Evolutionary conservation across 1,140 invertebrate species (phyloP), one percentile per base, ranked within the genome.

Genomic region (Drosophila repleta): DNA sequence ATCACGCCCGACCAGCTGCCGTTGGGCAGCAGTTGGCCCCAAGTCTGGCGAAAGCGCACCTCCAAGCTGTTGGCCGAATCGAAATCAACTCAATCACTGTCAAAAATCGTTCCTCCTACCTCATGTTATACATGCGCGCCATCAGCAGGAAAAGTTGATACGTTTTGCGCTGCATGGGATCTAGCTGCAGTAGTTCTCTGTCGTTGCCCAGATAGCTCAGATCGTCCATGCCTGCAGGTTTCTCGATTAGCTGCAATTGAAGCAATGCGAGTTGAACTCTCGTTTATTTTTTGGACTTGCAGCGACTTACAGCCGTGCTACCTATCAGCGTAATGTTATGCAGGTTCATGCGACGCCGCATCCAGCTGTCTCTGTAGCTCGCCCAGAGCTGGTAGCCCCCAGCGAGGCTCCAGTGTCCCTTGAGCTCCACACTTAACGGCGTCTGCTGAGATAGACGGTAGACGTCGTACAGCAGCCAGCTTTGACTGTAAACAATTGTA

Each of bases 1-100:
- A 94, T 82, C 46, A 94, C 92, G 13, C 94, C 94, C 56, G 92
- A 92, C 72, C 92, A 93, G 17, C 88, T 91, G 15, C 93, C 93
- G 83, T 94, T 93, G 3, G 85, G 48, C 52, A 55, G 53, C 24
- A 71, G 10, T 39, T 92, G 92, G 2, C 94, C 93, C 93, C 93
- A 94, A 6, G 90, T 92, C 35, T 82, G 62, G 3, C 80, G 83
- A 17, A 84, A 60, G 18, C 69, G 72, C 21, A 93, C 80, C 32
- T 92, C 74, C 15, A 93, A 77, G 8, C 93, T 93, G 57, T 32
- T 69, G 18, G 7, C 4, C n/a, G 6, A 15, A 1, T 24, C 1
- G 35, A 13, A 18, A 21, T 56, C 0, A 37, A 13, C 17, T 46
- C 4, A 29, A n/a, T 20, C 11, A 26, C 45, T 29, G 4, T 20